phyloP scores from a whole-genome alignment of 2,888 invertebrate genomes.

The Beris morrisii region DNA sequence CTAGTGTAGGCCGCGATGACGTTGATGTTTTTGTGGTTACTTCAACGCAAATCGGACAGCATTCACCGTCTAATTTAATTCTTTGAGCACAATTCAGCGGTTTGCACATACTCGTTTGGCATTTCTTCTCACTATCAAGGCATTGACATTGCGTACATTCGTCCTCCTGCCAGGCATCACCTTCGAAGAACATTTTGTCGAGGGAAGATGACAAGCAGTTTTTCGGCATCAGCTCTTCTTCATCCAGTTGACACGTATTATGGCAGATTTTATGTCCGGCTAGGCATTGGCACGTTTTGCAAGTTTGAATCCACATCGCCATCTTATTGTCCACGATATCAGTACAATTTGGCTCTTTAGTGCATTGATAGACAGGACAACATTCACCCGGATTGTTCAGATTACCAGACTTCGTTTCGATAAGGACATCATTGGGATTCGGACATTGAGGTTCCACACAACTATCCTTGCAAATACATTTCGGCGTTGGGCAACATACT shows the following conservation, averaged over 20 bases:
- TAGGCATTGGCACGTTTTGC: constrained; percentile 50
- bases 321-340: background rate
- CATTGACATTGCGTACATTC: constrained; percentile 40
- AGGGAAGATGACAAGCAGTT: constrained; percentile 1
- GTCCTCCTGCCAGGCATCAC: constrained; percentile 42
- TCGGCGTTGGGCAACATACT: constrained; percentile 43
- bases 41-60: constrained; percentile 34
- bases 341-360: constrained; percentile 44
- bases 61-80: constrained; percentile 35
- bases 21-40: constrained; percentile 26
- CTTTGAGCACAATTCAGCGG: constrained; percentile 38
- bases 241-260: constrained; percentile 48
- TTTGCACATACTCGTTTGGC: constrained; percentile 37
- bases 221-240: constrained; percentile 40
- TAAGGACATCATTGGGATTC: constrained; percentile 40
- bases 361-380: constrained; percentile 56
- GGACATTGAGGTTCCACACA: constrained; percentile 10
- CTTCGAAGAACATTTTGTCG: constrained; percentile 34
- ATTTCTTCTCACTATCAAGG: constrained; percentile 38
- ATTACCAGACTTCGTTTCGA: constrained; percentile 42
- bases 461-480: constrained; percentile 45
- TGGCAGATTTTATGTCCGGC: constrained; percentile 50
- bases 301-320: constrained; percentile 36
- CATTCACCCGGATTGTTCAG: constrained; percentile 53
- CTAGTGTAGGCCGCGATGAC: constrained; percentile 27